Evolutionary conservation across 2,888 invertebrate species (phyloP).

Genomic region (Nephrotoma appendiculata): DNA sequence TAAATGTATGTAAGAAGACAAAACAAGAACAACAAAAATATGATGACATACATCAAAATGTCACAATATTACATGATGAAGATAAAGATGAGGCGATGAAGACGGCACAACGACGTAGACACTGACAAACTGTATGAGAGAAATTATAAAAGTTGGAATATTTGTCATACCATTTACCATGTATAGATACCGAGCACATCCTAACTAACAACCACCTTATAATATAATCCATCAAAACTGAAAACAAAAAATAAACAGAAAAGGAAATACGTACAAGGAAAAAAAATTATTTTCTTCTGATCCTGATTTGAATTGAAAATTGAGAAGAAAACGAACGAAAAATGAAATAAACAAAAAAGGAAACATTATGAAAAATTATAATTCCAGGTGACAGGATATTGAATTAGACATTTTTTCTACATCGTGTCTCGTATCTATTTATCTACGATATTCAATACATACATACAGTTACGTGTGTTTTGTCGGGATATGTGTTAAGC

Average conservation of each 20-base stretch:
- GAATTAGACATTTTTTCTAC: background rate
- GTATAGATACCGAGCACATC: background rate
- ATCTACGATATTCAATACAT: background rate
- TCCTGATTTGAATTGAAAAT: background rate
- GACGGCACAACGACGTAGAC: background rate
- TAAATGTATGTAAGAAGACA: background rate
- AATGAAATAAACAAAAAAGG: background rate
- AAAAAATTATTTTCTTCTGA: background rate
- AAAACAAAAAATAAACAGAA: background rate
- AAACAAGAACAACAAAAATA: background rate
- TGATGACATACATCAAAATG: constrained; percentile 3
- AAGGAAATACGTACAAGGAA: background rate
- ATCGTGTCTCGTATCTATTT: background rate
- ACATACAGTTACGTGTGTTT: too few species aligned
- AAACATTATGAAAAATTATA: constrained; percentile 1
- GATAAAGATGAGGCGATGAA: background rate
- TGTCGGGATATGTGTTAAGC: background rate
- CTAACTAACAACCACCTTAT: background rate
- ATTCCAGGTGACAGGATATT: constrained; percentile 1
- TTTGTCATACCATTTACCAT: background rate
- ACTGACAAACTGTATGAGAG: background rate
- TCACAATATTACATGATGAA: background rate
- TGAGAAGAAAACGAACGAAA: background rate
- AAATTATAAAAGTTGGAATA: background rate
- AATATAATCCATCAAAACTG: background rate